Evolutionary conservation across 2,797 vertebrate species (phyloP).

Genomic region (Eupleurogrammus muticus): DNA sequence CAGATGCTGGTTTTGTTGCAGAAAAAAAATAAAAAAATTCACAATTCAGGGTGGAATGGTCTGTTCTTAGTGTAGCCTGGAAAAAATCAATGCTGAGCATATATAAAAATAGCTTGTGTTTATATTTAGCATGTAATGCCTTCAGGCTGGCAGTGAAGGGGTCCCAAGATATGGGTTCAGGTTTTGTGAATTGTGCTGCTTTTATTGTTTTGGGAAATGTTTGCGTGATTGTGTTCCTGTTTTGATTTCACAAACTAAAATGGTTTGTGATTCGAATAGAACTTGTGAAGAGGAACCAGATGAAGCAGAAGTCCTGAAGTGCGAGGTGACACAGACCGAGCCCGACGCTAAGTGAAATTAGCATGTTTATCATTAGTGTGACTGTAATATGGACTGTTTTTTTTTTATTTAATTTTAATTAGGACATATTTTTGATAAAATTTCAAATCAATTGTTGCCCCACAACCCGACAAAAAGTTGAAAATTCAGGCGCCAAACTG

Average conservation of each 20-base stretch:
- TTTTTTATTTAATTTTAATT: no score
- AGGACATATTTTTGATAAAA: no score
- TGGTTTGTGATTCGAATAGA: background rate
- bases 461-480: no score
- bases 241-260: background rate
- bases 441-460: no score
- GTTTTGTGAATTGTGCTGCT: no score
- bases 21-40: background rate
- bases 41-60: background rate
- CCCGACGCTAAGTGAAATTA: no score
- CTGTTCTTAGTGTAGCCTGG: background rate
- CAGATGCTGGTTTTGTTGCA: background rate
- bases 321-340: no score
- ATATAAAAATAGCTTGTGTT: background rate
- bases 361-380: no score
- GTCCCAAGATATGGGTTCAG: background rate
- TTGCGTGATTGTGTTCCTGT: background rate
- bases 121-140: background rate
- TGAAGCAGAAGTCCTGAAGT: no score
- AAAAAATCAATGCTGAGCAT: background rate
- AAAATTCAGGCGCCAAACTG: no score
- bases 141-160: background rate
- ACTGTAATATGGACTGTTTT: no score
- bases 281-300: background rate
- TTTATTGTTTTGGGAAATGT: no score